Percentiles rank a stretch among this genome's conserved stretches.
Evolutionary conservation across 2,888 invertebrate species (phyloP).

Genomic region (Lathronympha strigana): DNA sequence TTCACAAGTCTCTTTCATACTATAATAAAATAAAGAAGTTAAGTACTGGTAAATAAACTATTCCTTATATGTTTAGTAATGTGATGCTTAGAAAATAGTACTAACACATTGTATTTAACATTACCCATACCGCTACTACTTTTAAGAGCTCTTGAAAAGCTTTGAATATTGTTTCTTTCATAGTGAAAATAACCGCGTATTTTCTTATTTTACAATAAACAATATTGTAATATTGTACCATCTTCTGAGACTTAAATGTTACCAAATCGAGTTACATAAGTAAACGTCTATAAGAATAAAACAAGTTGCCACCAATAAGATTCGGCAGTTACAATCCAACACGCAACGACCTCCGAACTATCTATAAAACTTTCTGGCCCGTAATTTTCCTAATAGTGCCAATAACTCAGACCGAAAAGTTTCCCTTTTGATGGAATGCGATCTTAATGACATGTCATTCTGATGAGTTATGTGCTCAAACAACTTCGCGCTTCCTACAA

Average conservation of each 20-base stretch:
- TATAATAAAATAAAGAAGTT: too few relatives aligned
- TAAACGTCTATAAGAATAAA: slow-evolving; percentile 13
- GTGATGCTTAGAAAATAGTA: too few relatives aligned
- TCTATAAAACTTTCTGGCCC: slow-evolving; percentile 26
- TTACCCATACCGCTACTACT: too few relatives aligned
- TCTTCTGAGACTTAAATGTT: slow-evolving; percentile 1
- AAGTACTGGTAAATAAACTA: too few relatives aligned
- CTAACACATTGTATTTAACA: too few relatives aligned
- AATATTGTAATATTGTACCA: slow-evolving; percentile 3
- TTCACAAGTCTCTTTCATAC: too few relatives aligned
- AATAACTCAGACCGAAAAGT: slow-evolving; percentile 46
- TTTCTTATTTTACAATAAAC: background rate
- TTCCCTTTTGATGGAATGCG: slow-evolving; percentile 52
- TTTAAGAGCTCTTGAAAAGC: too few relatives aligned
- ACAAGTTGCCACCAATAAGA: slow-evolving; percentile 12
- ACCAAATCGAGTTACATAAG: slow-evolving; percentile 17
- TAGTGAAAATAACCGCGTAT: background rate
- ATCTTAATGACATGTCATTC: slow-evolving; percentile 54
- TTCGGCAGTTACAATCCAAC: slow-evolving; percentile 22
- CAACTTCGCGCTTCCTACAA: slow-evolving; percentile 48
- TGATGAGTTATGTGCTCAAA: slow-evolving; percentile 52
- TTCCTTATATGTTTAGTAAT: too few relatives aligned
- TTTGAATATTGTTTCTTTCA: background rate
- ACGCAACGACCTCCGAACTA: slow-evolving; percentile 23
- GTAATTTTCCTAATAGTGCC: slow-evolving; percentile 37